phyloP scores from a whole-genome alignment of 2,888 invertebrate genomes.

The Pollenia angustigena region DNA sequence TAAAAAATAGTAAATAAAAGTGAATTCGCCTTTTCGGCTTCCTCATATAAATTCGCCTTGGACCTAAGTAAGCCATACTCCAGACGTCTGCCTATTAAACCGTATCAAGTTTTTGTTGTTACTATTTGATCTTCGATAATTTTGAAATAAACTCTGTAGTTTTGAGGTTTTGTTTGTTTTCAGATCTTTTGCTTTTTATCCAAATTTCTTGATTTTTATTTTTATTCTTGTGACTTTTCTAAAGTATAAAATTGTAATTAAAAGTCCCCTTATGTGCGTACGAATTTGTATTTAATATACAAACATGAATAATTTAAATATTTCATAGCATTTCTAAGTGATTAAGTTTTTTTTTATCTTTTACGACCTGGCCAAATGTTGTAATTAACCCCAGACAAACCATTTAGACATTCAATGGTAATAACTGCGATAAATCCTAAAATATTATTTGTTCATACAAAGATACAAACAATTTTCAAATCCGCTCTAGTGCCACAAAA shows the following conservation, averaged over 20 bases:
- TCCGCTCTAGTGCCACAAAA: conserved; percentile 14
- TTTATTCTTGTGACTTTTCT: too few species aligned
- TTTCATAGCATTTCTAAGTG: conserved; percentile 55
- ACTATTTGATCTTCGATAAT: too few species aligned
- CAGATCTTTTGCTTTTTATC: too few species aligned
- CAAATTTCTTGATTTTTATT: too few species aligned
- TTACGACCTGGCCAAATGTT: conserved; percentile 79
- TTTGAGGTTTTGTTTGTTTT: too few species aligned
- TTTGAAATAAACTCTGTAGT: too few species aligned
- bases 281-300: neutral
- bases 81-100: too few species aligned
- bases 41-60: too few species aligned
- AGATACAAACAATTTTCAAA: conserved; percentile 31
- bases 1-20: too few species aligned
- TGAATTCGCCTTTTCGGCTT: too few species aligned
- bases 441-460: conserved; percentile 68
- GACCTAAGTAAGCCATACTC: too few species aligned
- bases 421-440: conserved; percentile 64
- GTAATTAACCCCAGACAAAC: conserved; percentile 79
- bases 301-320: conserved; percentile 32
- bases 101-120: too few species aligned
- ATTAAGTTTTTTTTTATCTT: conserved; percentile 70
- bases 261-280: neutral
- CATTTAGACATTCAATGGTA: conserved; percentile 55
- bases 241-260: conserved; percentile 1